These are phyloP conservation scores for Thripadectes ignobilis DNA, from an alignment of 2,797 vertebrate species.

Conservation along the genomic window DNA sequence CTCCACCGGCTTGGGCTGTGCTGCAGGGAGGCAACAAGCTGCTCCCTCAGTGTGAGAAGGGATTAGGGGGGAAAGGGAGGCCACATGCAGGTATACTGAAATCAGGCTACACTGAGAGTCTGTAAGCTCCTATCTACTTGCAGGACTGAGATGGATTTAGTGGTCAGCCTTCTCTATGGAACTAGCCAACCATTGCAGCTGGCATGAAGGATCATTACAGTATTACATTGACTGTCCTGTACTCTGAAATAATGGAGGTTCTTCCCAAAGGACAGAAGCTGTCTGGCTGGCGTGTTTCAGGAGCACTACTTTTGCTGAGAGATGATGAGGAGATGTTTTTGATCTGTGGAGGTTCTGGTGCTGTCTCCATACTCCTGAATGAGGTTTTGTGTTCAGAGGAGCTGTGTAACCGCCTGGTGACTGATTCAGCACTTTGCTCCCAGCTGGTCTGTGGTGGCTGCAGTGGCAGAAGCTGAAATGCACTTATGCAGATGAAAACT, in stretches of 20 bases:
- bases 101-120: neutral
- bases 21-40: neutral
- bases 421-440: slow-evolving; percentile 29
- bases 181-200: neutral
- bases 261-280: neutral
- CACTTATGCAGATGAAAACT: slow-evolving; percentile 1
- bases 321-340: neutral
- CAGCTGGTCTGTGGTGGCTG: neutral
- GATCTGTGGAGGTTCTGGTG: neutral
- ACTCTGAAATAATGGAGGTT: neutral
- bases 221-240: neutral
- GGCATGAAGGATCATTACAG: neutral
- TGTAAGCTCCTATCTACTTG: neutral
- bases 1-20: neutral
- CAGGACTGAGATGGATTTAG: neutral
- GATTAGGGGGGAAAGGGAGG: neutral
- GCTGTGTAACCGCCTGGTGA: neutral
- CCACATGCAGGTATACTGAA: neutral
- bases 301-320: neutral
- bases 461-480: neutral
- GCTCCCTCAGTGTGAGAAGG: neutral
- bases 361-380: neutral
- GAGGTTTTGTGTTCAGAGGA: slow-evolving; percentile 1
- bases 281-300: neutral
- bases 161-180: neutral